Evolutionary conservation across 2,888 invertebrate species (phyloP).

Genomic region (Anticlea derivata): DNA sequence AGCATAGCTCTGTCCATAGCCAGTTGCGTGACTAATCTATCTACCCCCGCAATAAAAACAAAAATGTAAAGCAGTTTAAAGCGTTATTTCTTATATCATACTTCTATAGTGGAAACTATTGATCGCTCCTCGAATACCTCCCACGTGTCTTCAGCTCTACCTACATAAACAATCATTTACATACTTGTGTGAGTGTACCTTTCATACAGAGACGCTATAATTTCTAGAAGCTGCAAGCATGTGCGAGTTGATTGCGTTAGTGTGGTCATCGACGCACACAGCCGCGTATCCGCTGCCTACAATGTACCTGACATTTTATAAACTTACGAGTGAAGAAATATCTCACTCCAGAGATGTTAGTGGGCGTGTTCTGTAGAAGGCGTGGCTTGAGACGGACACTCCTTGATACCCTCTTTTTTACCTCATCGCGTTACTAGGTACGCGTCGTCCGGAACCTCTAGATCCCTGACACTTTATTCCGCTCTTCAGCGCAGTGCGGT

Average conservation of each 20-base stretch:
- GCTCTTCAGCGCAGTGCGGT: conserved; percentile 29
- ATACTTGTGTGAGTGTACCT: conserved; percentile 4
- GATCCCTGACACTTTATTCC: conserved; percentile 55
- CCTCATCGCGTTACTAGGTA: conserved; percentile 75
- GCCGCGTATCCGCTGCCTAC: conserved; percentile 8
- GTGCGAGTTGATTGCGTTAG: conserved; percentile 27
- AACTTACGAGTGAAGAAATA: conserved; percentile 58
- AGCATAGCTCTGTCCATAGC: too few species aligned
- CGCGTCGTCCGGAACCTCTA: conserved; percentile 57
- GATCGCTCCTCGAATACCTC: conserved; percentile 14
- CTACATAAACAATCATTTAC: neutral
- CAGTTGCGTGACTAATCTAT: too few species aligned
- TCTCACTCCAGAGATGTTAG: conserved; percentile 66
- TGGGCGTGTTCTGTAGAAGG: conserved; percentile 73
- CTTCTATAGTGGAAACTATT: neutral
- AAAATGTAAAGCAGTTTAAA: too few species aligned
- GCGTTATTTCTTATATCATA: too few species aligned
- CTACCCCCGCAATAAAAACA: too few species aligned
- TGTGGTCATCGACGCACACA: conserved; percentile 17
- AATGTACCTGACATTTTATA: conserved; percentile 42
- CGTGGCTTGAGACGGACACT: conserved; percentile 76
- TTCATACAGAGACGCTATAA: neutral
- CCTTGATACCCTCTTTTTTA: conserved; percentile 81
- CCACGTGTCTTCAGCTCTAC: neutral
- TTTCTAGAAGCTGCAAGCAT: conserved; percentile 27